Conservation (phyloP, 2,797 vertebrate genomes). For the Acrossocheilus fasciatus region DNA sequence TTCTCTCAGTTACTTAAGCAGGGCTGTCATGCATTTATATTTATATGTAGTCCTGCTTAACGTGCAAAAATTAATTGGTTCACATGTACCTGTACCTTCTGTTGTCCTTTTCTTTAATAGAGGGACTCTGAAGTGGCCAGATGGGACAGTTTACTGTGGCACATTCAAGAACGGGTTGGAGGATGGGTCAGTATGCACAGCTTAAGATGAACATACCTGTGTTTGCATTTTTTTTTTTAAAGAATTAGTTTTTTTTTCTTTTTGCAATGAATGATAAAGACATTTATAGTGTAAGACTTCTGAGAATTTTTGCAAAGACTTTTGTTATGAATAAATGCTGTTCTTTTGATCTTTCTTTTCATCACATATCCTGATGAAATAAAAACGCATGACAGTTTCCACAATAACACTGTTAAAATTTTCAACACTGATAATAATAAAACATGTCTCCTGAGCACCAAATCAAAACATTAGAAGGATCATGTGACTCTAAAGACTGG, state of each 20-base stretch:
- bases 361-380: neutral
- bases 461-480: neutral
- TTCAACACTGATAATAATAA: neutral
- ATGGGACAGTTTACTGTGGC: constrained; percentile 90
- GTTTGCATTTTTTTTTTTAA: neutral
- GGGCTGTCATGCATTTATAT: neutral
- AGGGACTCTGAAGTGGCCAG: constrained; percentile 91
- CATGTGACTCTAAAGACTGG: neutral
- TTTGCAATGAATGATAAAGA: neutral
- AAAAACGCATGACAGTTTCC: neutral
- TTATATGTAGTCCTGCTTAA: neutral
- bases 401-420: neutral
- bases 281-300: neutral
- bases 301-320: neutral
- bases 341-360: neutral
- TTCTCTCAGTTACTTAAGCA: neutral
- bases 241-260: neutral
- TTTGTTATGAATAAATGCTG: neutral
- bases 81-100: neutral
- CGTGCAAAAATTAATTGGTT: neutral
- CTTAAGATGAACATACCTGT: neutral
- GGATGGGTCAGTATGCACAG: constrained; percentile 85
- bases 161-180: constrained; percentile 92
- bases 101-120: constrained; percentile 72
- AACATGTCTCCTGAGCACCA: neutral